phyloP scores from a whole-genome alignment of 2,888 invertebrate genomes.

The Entomobrya proxima region DNA sequence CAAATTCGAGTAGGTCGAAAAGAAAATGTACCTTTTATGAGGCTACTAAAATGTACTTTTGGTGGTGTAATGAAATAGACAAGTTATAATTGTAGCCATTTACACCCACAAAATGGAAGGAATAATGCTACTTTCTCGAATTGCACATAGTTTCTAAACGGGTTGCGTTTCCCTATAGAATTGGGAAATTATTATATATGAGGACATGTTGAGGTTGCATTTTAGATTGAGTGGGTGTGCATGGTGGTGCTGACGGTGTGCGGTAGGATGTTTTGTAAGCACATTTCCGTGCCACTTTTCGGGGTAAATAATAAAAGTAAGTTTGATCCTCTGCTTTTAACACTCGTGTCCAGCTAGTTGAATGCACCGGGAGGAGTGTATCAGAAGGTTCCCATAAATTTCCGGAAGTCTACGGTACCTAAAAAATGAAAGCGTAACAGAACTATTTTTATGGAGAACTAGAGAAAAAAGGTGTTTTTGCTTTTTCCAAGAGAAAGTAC shows the following conservation, averaged over 20 bases:
- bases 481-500: neutral
- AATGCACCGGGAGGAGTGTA: neutral
- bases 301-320: neutral
- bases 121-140: neutral
- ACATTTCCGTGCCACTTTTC: neutral
- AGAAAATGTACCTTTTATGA: neutral
- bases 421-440: neutral
- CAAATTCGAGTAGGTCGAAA: neutral
- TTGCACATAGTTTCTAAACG: neutral
- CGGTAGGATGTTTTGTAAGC: neutral
- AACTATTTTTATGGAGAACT: neutral
- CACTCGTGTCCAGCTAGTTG: neutral
- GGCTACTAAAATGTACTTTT: neutral
- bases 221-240: neutral
- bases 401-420: neutral
- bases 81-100: neutral
- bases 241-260: neutral
- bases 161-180: neutral
- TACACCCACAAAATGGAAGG: neutral
- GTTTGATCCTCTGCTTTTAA: neutral
- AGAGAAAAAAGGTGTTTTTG: no score
- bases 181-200: conserved; percentile 5
- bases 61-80: neutral
- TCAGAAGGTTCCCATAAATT: neutral
- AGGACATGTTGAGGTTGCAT: neutral